Evolutionary conservation across 2,797 vertebrate species (phyloP).

Genomic region (Cyclopterus lumpus): DNA sequence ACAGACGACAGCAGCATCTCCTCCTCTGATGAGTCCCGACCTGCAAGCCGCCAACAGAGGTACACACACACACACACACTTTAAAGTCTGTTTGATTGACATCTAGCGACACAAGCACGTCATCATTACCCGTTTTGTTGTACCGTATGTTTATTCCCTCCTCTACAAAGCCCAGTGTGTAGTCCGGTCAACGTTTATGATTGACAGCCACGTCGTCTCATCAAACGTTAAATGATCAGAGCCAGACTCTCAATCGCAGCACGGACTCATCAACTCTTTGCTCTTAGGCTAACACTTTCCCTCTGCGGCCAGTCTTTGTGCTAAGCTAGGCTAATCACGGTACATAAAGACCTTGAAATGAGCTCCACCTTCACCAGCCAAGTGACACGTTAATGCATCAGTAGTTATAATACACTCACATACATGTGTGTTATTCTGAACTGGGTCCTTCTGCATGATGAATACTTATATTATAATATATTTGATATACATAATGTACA

Average conservation of each 20-base stretch:
- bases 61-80: conserved; percentile 55
- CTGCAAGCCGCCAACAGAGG: conserved; percentile 77
- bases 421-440: neutral
- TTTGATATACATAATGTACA: no score
- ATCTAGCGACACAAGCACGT: neutral
- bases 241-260: neutral
- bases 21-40: conserved; percentile 79
- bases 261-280: neutral
- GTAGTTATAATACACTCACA: neutral
- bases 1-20: conserved; percentile 50
- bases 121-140: neutral
- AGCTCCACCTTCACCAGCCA: neutral
- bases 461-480: neutral
- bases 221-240: neutral
- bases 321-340: neutral
- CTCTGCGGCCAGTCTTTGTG: neutral
- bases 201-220: neutral
- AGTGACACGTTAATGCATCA: neutral
- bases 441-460: neutral
- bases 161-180: no score
- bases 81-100: neutral
- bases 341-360: neutral
- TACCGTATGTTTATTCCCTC: neutral
- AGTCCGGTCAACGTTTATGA: neutral
- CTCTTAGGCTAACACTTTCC: neutral